phyloP scores from a whole-genome alignment of 1,140 invertebrate species.

The Drosophila cardini region DNA sequence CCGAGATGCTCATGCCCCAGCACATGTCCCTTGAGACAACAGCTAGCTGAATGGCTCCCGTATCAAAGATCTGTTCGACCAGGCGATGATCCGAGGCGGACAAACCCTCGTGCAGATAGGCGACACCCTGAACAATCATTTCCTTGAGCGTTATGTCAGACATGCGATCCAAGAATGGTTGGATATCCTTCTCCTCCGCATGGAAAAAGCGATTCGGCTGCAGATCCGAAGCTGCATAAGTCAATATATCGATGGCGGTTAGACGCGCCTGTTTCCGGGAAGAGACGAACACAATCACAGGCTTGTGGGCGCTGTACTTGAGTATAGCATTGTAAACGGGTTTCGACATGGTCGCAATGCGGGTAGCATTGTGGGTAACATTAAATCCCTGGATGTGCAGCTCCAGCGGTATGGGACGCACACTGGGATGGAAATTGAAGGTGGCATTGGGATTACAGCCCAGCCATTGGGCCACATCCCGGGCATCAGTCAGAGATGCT shows the following conservation, averaged over 20 bases:
- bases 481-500: slow-evolving; percentile 96
- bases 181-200: slow-evolving; percentile 93
- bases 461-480: slow-evolving; percentile 98
- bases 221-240: slow-evolving; percentile 95
- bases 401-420: slow-evolving; percentile 97
- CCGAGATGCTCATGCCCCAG: slow-evolving; percentile 95
- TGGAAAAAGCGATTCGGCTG: slow-evolving; percentile 95
- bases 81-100: slow-evolving; percentile 92
- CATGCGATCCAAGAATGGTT: slow-evolving; percentile 94
- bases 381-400: slow-evolving; percentile 99
- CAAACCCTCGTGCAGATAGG: slow-evolving; percentile 98
- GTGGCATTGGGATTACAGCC: slow-evolving; percentile 96
- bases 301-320: slow-evolving; percentile 94
- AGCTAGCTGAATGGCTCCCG: slow-evolving; percentile 96
- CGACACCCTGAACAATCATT: slow-evolving; percentile 96
- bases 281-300: slow-evolving; percentile 98
- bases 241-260: slow-evolving; percentile 97
- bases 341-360: slow-evolving; percentile 98
- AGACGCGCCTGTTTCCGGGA: slow-evolving; percentile 96
- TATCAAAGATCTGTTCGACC: slow-evolving; percentile 96
- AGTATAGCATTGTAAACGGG: slow-evolving; percentile 98
- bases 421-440: slow-evolving; percentile 99
- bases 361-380: slow-evolving; percentile 97
- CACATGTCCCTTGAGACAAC: slow-evolving; percentile 96
- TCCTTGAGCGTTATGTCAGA: slow-evolving; percentile 95